Conservation (phyloP, 2,888 invertebrate species). For the Liodrosophila aerea region DNA sequence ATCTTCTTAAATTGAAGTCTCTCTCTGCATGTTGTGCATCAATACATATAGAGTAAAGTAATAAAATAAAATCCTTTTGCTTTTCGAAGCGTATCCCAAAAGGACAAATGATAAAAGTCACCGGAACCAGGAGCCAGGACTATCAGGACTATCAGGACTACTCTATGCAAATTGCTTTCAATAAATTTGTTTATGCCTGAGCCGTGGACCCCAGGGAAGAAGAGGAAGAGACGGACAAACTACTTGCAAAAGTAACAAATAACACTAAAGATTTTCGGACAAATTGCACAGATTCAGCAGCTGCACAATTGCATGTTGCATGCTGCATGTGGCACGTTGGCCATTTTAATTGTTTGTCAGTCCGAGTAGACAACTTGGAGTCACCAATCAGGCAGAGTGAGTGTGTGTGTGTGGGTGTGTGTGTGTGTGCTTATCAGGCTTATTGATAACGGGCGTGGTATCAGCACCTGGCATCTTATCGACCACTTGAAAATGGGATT, state of each 20-base stretch:
- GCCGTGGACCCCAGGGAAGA: slow-evolving; percentile 12
- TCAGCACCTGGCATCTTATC: slow-evolving; percentile 76
- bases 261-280: slow-evolving; percentile 56
- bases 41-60: slow-evolving; percentile 44
- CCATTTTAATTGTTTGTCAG: slow-evolving; percentile 43
- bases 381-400: slow-evolving; percentile 48
- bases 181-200: slow-evolving; percentile 70
- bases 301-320: slow-evolving; percentile 9
- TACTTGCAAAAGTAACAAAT: too few relatives aligned
- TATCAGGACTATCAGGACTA: too few relatives aligned
- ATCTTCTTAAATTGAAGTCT: slow-evolving; percentile 71
- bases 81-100: slow-evolving; percentile 17
- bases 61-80: slow-evolving; percentile 74
- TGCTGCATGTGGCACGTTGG: too few relatives aligned
- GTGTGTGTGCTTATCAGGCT: slow-evolving; percentile 45
- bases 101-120: slow-evolving; percentile 69
- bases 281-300: slow-evolving; percentile 57
- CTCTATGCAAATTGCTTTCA: slow-evolving; percentile 78
- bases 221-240: slow-evolving; percentile 27
- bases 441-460: slow-evolving; percentile 52
- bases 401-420: not conserved
- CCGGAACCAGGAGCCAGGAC: slow-evolving; percentile 58
- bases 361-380: slow-evolving; percentile 52
- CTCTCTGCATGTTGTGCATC: slow-evolving; percentile 57
- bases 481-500: slow-evolving; percentile 76